Percentiles rank a stretch among this genome's conserved stretches.
Conservation (phyloP, 2,113 vertebrate genomes). For the Ophthalmolycus amberensis region DNA sequence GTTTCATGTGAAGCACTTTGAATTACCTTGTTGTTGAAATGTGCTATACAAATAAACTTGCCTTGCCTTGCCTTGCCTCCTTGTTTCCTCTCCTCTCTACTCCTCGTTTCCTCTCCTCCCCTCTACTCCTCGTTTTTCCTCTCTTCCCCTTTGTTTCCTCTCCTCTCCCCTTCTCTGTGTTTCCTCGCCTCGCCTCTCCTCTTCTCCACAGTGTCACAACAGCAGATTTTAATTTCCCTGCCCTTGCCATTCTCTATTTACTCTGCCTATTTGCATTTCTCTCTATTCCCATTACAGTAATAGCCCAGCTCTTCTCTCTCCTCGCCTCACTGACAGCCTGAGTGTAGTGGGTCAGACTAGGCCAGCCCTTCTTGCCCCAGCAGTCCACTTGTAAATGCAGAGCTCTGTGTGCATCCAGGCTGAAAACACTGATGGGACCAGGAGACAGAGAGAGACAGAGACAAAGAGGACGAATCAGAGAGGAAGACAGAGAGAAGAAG, state of each 20-base stretch:
- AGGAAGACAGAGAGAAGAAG: background rate
- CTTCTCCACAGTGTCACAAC: background rate
- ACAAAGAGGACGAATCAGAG: slow-evolving; percentile 19
- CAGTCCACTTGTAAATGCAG: slow-evolving; percentile 28
- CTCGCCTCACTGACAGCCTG: slow-evolving; percentile 5
- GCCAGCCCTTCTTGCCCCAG: slow-evolving; percentile 15
- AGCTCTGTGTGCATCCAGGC: slow-evolving; percentile 30
- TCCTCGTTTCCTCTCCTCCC: background rate
- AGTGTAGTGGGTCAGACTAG: slow-evolving; percentile 39
- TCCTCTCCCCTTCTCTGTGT: background rate
- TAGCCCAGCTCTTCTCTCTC: background rate
- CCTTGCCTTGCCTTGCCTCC: too few relatives aligned
- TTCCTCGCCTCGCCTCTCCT: background rate
- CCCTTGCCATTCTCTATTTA: background rate
- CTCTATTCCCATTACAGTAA: background rate
- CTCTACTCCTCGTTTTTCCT: background rate
- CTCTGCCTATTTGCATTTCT: background rate
- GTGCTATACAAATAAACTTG: too few relatives aligned
- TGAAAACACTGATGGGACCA: slow-evolving; percentile 48
- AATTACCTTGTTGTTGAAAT: too few relatives aligned
- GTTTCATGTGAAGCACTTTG: too few relatives aligned
- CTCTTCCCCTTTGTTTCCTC: background rate
- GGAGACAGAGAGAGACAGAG: slow-evolving; percentile 26
- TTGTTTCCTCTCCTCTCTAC: too few relatives aligned
- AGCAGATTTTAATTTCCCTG: background rate